Conservation (phyloP, 1,140 invertebrate species). For the Chelonus insularis region DNA sequence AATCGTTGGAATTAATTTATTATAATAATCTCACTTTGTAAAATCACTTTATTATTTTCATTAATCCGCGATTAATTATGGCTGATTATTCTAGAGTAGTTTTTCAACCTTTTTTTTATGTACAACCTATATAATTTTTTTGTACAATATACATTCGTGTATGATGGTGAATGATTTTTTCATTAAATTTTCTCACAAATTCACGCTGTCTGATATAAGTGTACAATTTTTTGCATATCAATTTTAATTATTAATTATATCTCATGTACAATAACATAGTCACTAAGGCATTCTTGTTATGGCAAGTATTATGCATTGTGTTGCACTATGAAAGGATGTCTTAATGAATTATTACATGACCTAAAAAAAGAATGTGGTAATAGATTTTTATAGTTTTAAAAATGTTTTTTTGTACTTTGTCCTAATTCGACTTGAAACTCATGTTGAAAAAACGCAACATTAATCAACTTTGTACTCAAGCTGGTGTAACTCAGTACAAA, state of each 20-base stretch:
- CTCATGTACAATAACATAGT: constrained; percentile 35
- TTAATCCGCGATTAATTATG: background rate
- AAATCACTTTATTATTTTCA: constrained; percentile 6
- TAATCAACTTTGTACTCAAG: background rate
- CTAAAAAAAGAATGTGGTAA: background rate
- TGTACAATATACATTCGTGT: constrained; percentile 10
- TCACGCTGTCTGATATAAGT: constrained; percentile 8
- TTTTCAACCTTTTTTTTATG: constrained; percentile 7
- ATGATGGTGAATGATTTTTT: background rate
- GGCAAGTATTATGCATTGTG: constrained; percentile 38
- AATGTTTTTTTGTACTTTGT: constrained; percentile 12
- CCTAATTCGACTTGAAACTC: constrained; percentile 2
- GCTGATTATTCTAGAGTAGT: too few species aligned
- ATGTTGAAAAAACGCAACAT: background rate
- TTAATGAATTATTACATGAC: background rate
- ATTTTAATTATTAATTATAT: background rate
- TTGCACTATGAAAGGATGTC: background rate
- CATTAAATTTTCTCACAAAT: background rate
- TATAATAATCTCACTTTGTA: constrained; percentile 24
- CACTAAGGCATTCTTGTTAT: constrained; percentile 50
- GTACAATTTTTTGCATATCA: background rate
- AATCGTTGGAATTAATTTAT: constrained; percentile 7
- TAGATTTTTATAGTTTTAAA: background rate
- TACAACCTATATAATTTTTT: constrained; percentile 13
- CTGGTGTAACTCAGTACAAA: background rate